Evolutionary conservation across 2,113 vertebrate genomes (phyloP).

Genomic region (Carettochelys insculpta): DNA sequence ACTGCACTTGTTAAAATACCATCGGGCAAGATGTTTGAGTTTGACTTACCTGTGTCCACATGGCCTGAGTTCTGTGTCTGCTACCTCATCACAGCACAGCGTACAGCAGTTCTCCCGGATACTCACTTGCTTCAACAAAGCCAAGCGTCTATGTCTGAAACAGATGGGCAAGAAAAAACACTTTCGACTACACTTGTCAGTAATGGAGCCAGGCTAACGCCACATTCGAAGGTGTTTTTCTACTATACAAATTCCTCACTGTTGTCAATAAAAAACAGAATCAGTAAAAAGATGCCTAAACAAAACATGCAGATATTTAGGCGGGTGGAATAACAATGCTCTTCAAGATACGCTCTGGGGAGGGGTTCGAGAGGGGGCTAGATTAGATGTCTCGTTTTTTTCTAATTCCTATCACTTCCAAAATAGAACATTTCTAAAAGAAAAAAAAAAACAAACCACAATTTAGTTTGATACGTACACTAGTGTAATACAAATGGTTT

Average conservation of each 20-base stretch:
- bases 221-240: not conserved
- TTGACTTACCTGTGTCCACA: constrained; percentile 92
- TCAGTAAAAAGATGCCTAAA: not conserved
- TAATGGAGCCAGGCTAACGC: not conserved
- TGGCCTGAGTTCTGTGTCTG: constrained; percentile 95
- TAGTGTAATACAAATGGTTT: not conserved
- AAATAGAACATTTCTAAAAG: not conserved
- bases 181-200: not conserved
- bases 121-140: constrained; percentile 96
- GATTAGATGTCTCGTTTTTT: not conserved
- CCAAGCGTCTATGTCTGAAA: constrained; percentile 91
- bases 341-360: not conserved
- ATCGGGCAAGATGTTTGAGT: not conserved
- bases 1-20: too few species aligned
- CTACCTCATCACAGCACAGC: constrained; percentile 95
- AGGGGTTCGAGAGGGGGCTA: not conserved
- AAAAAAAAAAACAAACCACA: not conserved
- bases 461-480: not conserved
- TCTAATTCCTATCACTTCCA: not conserved
- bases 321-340: not conserved
- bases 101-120: constrained; percentile 99
- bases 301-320: not conserved
- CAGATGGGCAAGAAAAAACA: not conserved
- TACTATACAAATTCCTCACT: not conserved
- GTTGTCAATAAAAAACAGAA: fast-evolving